Base-by-base conservation (phyloP, 2,888 invertebrate species). In the Hemicrepidius hirtus region DNA sequence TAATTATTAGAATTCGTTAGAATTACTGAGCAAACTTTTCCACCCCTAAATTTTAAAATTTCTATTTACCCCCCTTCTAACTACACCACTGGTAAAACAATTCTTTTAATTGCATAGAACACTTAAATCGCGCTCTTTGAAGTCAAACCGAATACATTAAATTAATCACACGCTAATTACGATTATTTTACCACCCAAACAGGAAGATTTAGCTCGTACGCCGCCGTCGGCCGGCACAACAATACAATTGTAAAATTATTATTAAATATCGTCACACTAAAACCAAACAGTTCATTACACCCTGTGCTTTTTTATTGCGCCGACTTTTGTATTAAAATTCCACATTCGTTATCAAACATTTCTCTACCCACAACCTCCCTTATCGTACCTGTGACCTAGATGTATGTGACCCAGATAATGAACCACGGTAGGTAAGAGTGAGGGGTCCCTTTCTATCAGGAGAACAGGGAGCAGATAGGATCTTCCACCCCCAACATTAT, bases 401-500 rank as follows among this genome's bases (percentile, higher is more conserved):
- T 71, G 50, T 70, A 44, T 20, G 12, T 62, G 64, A 73, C 65
- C 68, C 32, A 73, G 32, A 73, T 68, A 63, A 60, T 87, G 87
- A 87, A 87, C 87, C 86, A 80, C 76, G 75, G 76, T 82, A 85
- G 87, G 88, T 83, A 87, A 87, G 85, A 87, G 83, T 75, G 79
- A 77, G 53, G 77, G 71, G 69, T 77, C 70, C 75, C 60, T 62
- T 70, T 64, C 21, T 55, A 69, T 62, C 49, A 75, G 73, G 77
- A 44, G 63, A 64, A 37, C 74, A 77, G 59, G 53, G 16, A 21
- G 7, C n/a, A 1, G 1, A 60, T 40, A 62, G 66, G 73, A 40
- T 69, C 50, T 40, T 59, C 70, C 59, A 65, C 73, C 70, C 57
- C 57, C 28, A 63, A 16, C 50, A 59, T 68, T 73, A 77, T 76